These are phyloP conservation scores for Upupa epops DNA, from an alignment of 2,113 vertebrate genomes.

Conservation along the genomic window DNA sequence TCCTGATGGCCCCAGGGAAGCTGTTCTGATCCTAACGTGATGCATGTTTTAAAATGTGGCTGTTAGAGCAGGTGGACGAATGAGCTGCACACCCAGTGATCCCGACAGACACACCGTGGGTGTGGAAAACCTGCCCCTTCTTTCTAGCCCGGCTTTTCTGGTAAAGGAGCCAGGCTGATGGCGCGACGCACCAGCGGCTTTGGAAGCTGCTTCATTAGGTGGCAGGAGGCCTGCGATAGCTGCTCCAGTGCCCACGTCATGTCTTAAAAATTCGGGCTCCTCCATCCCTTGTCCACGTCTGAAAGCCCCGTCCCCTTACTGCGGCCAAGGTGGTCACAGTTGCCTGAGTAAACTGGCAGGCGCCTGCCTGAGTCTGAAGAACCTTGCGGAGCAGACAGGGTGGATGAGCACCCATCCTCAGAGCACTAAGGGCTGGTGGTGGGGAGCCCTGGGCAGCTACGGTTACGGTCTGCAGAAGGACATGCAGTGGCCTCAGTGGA, in stretches of 20 bases:
- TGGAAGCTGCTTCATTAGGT: conserved; percentile 30
- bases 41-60: conserved; percentile 58
- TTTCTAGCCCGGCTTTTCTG: conserved; percentile 36
- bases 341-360: conserved; percentile 10
- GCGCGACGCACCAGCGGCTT: conserved; percentile 46
- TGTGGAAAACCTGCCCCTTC: conserved; percentile 33
- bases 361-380: not conserved
- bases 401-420: conserved; percentile 16
- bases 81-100: conserved; percentile 36
- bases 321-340: not conserved
- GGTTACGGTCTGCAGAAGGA: not conserved
- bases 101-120: conserved; percentile 24
- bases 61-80: conserved; percentile 48
- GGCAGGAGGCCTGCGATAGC: not conserved
- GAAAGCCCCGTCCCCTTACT: conserved; percentile 4
- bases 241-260: not conserved
- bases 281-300: not conserved
- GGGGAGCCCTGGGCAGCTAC: not conserved
- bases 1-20: conserved; percentile 49
- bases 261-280: conserved; percentile 27
- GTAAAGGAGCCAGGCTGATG: conserved; percentile 42
- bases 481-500: not conserved
- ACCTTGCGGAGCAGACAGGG: conserved; percentile 5
- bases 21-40: conserved; percentile 60
- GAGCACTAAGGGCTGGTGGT: conserved; percentile 19